phyloP scores from a whole-genome alignment of 2,797 vertebrate genomes.

The Mycteria americana region DNA sequence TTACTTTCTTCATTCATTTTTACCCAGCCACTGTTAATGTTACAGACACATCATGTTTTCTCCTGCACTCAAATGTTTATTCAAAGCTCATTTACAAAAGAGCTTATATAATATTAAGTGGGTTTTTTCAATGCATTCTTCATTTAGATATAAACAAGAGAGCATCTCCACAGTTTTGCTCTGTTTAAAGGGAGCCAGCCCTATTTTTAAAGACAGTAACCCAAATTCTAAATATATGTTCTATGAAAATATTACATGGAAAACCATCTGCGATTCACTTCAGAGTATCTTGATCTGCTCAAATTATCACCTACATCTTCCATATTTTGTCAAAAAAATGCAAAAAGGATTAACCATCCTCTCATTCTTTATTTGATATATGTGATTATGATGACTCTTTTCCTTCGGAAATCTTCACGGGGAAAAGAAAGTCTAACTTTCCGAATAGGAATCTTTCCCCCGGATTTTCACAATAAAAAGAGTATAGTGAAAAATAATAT shows the following conservation, averaged over 20 bases:
- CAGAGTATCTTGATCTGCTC: slow-evolving; percentile 65
- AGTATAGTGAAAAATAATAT: neutral
- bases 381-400: slow-evolving; percentile 25
- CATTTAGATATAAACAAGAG: slow-evolving; percentile 60
- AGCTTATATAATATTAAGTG: slow-evolving; percentile 72
- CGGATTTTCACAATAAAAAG: neutral
- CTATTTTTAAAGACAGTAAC: slow-evolving; percentile 67
- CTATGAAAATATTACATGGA: slow-evolving; percentile 60
- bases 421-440: slow-evolving; percentile 54
- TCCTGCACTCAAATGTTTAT: slow-evolving; percentile 69
- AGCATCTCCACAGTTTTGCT: neutral
- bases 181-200: slow-evolving; percentile 47
- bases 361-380: slow-evolving; percentile 53
- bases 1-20: slow-evolving; percentile 69
- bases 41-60: slow-evolving; percentile 64
- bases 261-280: slow-evolving; percentile 67
- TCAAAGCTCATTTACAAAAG: slow-evolving; percentile 75
- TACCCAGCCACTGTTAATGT: slow-evolving; percentile 69
- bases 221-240: slow-evolving; percentile 34
- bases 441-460: slow-evolving; percentile 30
- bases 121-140: slow-evolving; percentile 1
- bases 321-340: slow-evolving; percentile 51
- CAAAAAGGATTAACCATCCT: slow-evolving; percentile 43
- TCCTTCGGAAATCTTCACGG: slow-evolving; percentile 60
- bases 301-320: slow-evolving; percentile 65